Percentiles rank a stretch among this genome's conserved stretches.
Conservation (phyloP, 2,113 vertebrate species). For the Lepus europaeus region DNA sequence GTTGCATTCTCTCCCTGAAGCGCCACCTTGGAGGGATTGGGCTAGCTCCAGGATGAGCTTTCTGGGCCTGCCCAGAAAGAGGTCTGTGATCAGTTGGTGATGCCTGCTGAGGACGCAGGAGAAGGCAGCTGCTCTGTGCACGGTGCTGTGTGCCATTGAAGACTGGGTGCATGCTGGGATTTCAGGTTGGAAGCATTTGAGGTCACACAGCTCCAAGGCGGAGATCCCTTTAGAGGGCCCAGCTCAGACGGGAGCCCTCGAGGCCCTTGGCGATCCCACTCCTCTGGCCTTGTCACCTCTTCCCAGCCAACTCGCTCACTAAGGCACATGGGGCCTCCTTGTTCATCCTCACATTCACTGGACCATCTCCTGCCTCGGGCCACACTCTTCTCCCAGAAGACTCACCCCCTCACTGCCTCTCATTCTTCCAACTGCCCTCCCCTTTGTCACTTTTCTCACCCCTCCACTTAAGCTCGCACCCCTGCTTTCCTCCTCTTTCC, state of each 20-base stretch:
- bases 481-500: neutral
- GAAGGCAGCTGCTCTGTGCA: neutral
- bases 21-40: neutral
- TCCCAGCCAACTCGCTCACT: neutral
- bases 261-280: fast-evolving
- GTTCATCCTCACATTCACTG: neutral
- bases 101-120: neutral
- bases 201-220: neutral
- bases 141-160: neutral
- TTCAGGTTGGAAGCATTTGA: neutral
- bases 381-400: neutral
- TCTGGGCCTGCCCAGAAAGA: neutral
- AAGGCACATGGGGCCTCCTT: neutral
- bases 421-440: neutral
- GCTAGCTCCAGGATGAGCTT: neutral
- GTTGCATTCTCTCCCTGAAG: neutral
- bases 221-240: neutral
- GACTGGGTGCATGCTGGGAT: neutral
- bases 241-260: neutral
- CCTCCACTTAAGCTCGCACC: neutral
- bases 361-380: fast-evolving
- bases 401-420: neutral
- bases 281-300: neutral
- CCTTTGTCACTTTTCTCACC: conserved; percentile 13
- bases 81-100: neutral